Evolutionary conservation across 2,113 vertebrate genomes (phyloP).

Genomic region (Saccopteryx bilineata): DNA sequence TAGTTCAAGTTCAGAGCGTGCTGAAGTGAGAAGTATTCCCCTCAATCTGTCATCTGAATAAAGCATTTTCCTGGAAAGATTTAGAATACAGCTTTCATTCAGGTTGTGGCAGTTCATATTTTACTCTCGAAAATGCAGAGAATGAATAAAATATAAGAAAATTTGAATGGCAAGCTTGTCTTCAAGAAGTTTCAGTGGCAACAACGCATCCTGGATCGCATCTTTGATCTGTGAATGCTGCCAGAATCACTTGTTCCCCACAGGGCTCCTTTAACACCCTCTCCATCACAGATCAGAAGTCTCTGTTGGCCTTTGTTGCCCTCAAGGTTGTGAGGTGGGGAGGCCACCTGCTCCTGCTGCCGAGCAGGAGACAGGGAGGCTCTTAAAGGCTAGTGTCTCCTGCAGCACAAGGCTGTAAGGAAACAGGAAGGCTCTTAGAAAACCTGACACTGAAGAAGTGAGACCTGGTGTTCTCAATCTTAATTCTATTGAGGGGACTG

Average conservation of each 20-base stretch:
- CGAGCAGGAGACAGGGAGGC: background rate
- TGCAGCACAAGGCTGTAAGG: background rate
- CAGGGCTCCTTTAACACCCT: background rate
- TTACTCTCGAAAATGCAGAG: slow-evolving; percentile 48
- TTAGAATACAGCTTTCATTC: slow-evolving; percentile 58
- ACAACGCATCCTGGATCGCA: slow-evolving; percentile 11
- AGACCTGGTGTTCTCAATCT: background rate
- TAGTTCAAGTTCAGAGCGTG: background rate
- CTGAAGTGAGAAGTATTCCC: background rate
- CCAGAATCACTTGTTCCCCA: background rate
- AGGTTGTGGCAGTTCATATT: slow-evolving; percentile 65
- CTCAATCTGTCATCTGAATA: background rate
- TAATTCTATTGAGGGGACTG: background rate
- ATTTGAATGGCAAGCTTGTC: slow-evolving; percentile 44
- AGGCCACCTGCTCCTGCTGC: background rate
- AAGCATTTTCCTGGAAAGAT: slow-evolving; percentile 60
- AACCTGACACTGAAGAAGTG: background rate
- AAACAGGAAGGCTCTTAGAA: background rate
- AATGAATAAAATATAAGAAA: slow-evolving; percentile 69
- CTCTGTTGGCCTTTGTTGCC: background rate
- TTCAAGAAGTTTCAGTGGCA: slow-evolving; percentile 22
- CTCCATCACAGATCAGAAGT: background rate
- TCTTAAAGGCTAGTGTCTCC: background rate
- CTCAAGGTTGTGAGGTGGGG: background rate
- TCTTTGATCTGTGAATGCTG: slow-evolving; percentile 9